These are phyloP conservation scores for Eupeodes latifasciatus DNA, from an alignment of 2,888 invertebrate genomes.

Conservation along the genomic window DNA sequence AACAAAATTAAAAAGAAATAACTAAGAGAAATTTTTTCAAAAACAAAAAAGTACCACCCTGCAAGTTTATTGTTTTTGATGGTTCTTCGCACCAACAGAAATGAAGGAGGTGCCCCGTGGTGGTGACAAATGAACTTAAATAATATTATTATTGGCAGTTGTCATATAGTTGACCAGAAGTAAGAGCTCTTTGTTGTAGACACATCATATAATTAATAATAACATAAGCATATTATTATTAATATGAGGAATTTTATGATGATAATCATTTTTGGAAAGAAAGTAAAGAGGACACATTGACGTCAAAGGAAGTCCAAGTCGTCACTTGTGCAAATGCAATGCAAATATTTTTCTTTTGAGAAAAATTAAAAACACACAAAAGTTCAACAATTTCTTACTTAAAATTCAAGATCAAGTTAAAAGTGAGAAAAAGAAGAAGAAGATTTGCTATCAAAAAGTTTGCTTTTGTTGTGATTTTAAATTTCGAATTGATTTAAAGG, in stretches of 20 bases:
- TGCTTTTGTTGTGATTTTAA: background rate
- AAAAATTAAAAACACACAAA: conserved; percentile 30
- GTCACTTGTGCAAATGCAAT: conserved; percentile 14
- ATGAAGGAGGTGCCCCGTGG: background rate
- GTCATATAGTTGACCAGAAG: conserved; percentile 45
- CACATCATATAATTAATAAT: background rate
- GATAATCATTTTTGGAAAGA: background rate
- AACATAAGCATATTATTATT: background rate
- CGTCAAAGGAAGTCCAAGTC: conserved; percentile 60
- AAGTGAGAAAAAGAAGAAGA: background rate
- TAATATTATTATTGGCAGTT: conserved; percentile 65
- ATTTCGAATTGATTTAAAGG: conserved; percentile 30
- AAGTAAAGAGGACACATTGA: conserved; percentile 27
- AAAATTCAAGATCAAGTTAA: conserved; percentile 46
- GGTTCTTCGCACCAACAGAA: background rate
- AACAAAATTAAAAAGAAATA: background rate
- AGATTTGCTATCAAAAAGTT: background rate
- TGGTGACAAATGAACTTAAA: conserved; percentile 57
- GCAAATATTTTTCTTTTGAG: conserved; percentile 50
- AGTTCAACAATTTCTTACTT: conserved; percentile 50
- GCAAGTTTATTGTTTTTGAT: conserved; percentile 18
- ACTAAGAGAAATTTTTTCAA: background rate
- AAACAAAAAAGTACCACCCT: background rate
- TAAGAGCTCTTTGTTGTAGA: conserved; percentile 22
- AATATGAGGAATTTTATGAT: conserved; percentile 45